phyloP scores from a whole-genome alignment of 2,797 vertebrate genomes.

The Enteromius anoplus region DNA sequence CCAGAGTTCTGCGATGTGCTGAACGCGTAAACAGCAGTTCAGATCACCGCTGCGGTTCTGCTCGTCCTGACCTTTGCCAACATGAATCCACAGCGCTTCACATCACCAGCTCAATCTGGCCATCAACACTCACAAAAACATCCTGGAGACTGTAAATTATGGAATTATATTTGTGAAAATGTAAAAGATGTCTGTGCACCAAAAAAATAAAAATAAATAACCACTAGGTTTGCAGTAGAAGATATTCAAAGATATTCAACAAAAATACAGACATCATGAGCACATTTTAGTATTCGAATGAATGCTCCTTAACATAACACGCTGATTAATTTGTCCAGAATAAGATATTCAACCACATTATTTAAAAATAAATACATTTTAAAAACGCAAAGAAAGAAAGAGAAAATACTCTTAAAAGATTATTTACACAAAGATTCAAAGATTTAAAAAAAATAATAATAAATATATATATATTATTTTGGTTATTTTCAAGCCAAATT shows the following conservation, averaged over 20 bases:
- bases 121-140: slow-evolving; percentile 15
- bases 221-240: background rate
- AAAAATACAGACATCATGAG: background rate
- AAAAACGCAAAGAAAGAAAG: background rate
- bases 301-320: background rate
- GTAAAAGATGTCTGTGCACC: background rate
- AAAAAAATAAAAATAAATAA: background rate
- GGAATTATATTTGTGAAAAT: slow-evolving; percentile 8
- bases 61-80: slow-evolving; percentile 18
- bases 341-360: background rate
- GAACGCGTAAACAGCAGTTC: slow-evolving; percentile 13
- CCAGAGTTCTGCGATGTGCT: slow-evolving; percentile 24
- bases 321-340: background rate
- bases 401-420: background rate
- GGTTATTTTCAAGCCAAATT: background rate
- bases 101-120: slow-evolving; percentile 13
- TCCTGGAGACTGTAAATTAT: background rate
- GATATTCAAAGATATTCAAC: background rate
- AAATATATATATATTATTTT: too few species aligned
- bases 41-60: background rate
- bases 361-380: background rate
- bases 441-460: too few species aligned
- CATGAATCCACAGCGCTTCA: slow-evolving; percentile 6
- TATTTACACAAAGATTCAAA: background rate
- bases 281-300: background rate